Percentiles rank a stretch among this genome's conserved stretches.
Evolutionary conservation across 2,797 vertebrate genomes (phyloP).

Genomic region (Gastrophryne carolinensis): DNA sequence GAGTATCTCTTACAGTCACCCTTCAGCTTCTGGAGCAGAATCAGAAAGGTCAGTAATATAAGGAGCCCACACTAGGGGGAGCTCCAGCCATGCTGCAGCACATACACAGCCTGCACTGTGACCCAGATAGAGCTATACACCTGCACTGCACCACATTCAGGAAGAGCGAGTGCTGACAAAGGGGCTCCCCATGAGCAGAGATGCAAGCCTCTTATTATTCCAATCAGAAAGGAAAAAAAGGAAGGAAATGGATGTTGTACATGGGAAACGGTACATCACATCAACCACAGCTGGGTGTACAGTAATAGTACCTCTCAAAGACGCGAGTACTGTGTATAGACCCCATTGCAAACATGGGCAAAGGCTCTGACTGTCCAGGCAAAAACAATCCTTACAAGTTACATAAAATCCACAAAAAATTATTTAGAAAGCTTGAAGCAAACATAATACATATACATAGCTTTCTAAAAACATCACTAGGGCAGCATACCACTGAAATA

Average conservation of each 20-base stretch:
- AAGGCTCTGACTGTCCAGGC: too few relatives aligned
- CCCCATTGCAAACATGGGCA: too few relatives aligned
- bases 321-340: too few relatives aligned
- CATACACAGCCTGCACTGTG: not conserved
- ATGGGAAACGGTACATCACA: too few relatives aligned
- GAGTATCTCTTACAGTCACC: slow-evolving; percentile 8
- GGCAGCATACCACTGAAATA: too few relatives aligned
- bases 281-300: too few relatives aligned
- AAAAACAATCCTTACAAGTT: too few relatives aligned
- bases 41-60: not conserved
- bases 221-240: not conserved
- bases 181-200: not conserved
- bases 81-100: not conserved
- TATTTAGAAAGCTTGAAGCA: too few relatives aligned
- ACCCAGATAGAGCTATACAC: not conserved
- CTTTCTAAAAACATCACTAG: too few relatives aligned
- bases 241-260: not conserved
- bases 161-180: not conserved
- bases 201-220: not conserved
- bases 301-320: too few relatives aligned
- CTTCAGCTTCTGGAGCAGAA: not conserved
- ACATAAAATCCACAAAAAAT: too few relatives aligned
- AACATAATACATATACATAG: too few relatives aligned
- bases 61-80: slow-evolving; percentile 2
- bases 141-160: slow-evolving; percentile 3